phyloP scores from a whole-genome alignment of 1,140 invertebrate species.

The Drosophila carrolli region DNA sequence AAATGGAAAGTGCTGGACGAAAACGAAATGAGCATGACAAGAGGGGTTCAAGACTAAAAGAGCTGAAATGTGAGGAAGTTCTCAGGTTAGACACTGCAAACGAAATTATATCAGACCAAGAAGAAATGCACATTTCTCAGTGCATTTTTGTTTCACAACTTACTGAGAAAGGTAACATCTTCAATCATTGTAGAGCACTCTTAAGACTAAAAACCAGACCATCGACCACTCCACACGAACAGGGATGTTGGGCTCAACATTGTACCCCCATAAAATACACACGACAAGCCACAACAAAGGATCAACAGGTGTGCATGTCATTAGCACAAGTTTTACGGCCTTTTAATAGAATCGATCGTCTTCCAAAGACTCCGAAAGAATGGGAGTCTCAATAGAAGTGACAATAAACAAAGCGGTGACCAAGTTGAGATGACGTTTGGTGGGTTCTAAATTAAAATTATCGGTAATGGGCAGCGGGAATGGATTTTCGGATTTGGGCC shows the following conservation, averaged over 20 bases:
- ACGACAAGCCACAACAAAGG: constrained; percentile 66
- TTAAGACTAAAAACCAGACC: constrained; percentile 1
- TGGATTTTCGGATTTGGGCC: constrained; percentile 15
- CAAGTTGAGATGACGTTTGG: constrained; percentile 58
- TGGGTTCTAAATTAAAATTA: constrained; percentile 77
- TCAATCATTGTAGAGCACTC: constrained; percentile 8
- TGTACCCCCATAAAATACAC: constrained; percentile 28
- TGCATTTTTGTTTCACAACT: no score
- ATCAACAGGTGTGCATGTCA: constrained; percentile 79
- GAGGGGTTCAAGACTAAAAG: background rate
- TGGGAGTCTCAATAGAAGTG: constrained; percentile 9
- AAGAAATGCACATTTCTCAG: no score
- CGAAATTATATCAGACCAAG: no score
- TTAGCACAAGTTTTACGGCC: constrained; percentile 67
- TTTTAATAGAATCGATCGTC: constrained; percentile 74
- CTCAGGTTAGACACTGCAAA: no score
- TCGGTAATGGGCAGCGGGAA: constrained; percentile 12
- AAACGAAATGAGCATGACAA: background rate
- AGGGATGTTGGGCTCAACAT: constrained; percentile 5
- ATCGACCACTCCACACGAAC: background rate
- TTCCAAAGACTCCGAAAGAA: constrained; percentile 21
- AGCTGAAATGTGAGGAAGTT: background rate
- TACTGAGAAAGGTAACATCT: background rate
- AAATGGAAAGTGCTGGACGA: constrained; percentile 63
- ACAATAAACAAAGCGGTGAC: constrained; percentile 58